Evolutionary conservation across 2,113 vertebrate genomes (phyloP).

Genomic region (Zingel zingel): DNA sequence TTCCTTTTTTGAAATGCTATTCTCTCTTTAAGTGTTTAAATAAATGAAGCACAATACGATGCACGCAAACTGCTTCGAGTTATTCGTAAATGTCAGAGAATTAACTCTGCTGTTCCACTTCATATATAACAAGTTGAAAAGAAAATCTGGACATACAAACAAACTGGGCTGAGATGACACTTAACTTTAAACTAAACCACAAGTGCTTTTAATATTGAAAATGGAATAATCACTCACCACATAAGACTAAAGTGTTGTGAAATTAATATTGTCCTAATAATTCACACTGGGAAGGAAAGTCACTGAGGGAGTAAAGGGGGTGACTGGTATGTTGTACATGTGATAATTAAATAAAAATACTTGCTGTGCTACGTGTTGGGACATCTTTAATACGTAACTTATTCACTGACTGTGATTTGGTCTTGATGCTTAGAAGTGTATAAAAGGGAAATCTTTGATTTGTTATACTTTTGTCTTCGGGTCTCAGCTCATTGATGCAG

Average conservation of each 20-base stretch:
- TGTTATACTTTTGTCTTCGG: not conserved
- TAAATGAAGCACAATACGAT: conserved; percentile 71
- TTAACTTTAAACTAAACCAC: conserved; percentile 74
- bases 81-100: conserved; percentile 50
- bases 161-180: conserved; percentile 51
- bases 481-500: conserved; percentile 21
- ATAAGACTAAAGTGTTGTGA: conserved; percentile 67
- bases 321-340: conserved; percentile 72
- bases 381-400: conserved; percentile 38
- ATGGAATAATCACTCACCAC: conserved; percentile 57
- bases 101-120: conserved; percentile 37
- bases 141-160: conserved; percentile 46
- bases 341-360: conserved; percentile 70
- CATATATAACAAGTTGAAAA: conserved; percentile 39
- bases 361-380: conserved; percentile 50
- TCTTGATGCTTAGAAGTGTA: not conserved
- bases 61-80: conserved; percentile 56
- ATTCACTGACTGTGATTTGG: not conserved
- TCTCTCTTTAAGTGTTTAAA: conserved; percentile 54
- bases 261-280: conserved; percentile 65
- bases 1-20: conserved; percentile 64
- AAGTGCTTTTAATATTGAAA: conserved; percentile 78
- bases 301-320: conserved; percentile 34
- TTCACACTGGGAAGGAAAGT: conserved; percentile 33
- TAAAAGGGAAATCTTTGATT: conserved; percentile 10